Base-by-base conservation (phyloP, 2,888 invertebrate species). In the Lepidonotus clava region DNA sequence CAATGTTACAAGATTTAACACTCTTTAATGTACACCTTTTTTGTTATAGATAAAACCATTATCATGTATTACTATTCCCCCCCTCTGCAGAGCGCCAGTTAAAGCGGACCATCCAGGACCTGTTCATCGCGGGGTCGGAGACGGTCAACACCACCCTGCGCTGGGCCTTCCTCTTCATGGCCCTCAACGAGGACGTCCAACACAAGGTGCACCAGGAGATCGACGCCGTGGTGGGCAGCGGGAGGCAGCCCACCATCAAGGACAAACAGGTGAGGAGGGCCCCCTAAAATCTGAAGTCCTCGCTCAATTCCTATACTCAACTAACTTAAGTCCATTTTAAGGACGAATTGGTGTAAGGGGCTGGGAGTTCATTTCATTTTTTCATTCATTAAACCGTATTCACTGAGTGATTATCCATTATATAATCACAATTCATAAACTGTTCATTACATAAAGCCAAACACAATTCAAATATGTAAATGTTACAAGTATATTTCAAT, bases 51-150 rank as follows among this genome's bases (percentile, higher is more conserved):
- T n/a, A n/a, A n/a, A n/a, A n/a, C n/a, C 38, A 53, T 76, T 28
- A 51, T 11, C n/a, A 40, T 51, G 28, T 21, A 41, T 34, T 36
- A 28, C 18, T 38, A 8, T 38, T 40, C 61, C 32, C 53, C 34
- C 66, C 6, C 53, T 21, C 56, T 83, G 21, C 86, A 90, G 90
- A 90, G 46, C 46, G 53, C 14, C 88, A 90, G 56, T 84, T 90
- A 66, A 66, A 80, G 41, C 61, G 88, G 11, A 87, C 88, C 46
- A 89, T 90, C 32, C 88, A 88, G 85, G 90, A 90, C 76, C 88
- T 90, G 41, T 90, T 89, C 84, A 88, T 90, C 36, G 89, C 90
- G 28, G 90, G 90, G 32, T 90, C 87, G 5, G 90, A 90, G 86
- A 89, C 90, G 4, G 84, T 89, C 5, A 87, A 38, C 77, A 89